A percentile compares a stretch with the other conserved stretches of the same genome.
Evolutionary conservation across 1,140 invertebrate species (phyloP).

Genomic region (Eriosoma lanigerum): DNA sequence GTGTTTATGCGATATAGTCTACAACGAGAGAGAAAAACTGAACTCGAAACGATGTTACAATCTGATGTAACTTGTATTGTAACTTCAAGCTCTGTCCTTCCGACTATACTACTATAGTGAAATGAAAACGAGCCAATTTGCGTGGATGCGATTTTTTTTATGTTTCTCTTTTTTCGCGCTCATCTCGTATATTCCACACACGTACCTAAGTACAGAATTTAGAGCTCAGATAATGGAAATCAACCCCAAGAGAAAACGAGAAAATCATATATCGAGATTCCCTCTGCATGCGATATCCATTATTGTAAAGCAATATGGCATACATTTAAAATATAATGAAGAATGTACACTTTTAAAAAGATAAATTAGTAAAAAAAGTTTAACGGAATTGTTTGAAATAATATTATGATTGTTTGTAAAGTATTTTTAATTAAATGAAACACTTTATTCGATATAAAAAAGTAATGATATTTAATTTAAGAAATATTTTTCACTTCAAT

Average conservation of each 20-base stretch:
- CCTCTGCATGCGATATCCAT: neutral
- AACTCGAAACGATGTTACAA: neutral
- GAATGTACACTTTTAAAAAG: neutral
- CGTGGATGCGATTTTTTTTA: neutral
- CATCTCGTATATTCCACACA: slow-evolving; percentile 15
- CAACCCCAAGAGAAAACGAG: neutral
- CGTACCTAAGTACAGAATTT: slow-evolving; percentile 12
- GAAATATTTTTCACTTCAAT: too few relatives aligned
- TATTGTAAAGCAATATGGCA: neutral
- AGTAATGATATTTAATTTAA: too few relatives aligned
- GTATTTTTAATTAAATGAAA: too few relatives aligned
- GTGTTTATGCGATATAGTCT: neutral
- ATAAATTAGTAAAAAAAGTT: too few relatives aligned
- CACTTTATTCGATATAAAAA: too few relatives aligned
- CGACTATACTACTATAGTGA: too few relatives aligned
- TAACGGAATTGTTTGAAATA: too few relatives aligned
- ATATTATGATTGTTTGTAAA: too few relatives aligned
- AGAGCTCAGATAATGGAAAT: slow-evolving; percentile 9
- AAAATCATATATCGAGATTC: neutral
- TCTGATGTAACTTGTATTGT: too few relatives aligned
- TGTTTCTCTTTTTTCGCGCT: too few relatives aligned
- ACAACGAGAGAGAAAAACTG: too few relatives aligned
- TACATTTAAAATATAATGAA: neutral
- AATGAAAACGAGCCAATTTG: slow-evolving; percentile 1
- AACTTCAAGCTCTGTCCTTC: neutral